Percentiles rank a stretch among this genome's conserved stretches.
phyloP scores from a whole-genome alignment of 2,888 invertebrate genomes.

The Auanema sp. region DNA sequence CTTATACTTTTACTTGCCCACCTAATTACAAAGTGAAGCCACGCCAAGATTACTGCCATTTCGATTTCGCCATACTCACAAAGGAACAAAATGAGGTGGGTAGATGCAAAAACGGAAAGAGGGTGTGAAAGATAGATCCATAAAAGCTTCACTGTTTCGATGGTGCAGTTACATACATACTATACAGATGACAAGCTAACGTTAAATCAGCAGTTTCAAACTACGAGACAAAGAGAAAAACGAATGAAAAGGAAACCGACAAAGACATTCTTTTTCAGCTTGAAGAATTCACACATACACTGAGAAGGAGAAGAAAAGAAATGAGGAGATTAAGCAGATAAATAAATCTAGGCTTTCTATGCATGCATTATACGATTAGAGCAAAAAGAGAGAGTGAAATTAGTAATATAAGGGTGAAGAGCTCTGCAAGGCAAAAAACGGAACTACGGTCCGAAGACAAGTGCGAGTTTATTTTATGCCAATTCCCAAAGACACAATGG shows the following conservation, averaged over 20 bases:
- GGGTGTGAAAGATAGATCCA: neutral
- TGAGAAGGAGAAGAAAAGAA: constrained; percentile 1
- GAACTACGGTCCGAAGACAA: too few relatives aligned
- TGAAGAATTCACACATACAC: too few relatives aligned
- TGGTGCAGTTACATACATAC: neutral
- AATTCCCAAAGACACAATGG: too few relatives aligned
- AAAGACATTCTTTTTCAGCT: neutral
- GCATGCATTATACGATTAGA: neutral
- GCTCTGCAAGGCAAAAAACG: too few relatives aligned
- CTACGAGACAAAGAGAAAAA: neutral
- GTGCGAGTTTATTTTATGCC: too few relatives aligned
- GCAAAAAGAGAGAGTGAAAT: neutral
- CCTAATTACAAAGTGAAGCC: too few relatives aligned
- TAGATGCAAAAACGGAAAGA: neutral
- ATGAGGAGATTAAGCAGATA: neutral
- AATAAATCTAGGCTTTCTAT: neutral
- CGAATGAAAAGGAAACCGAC: neutral
- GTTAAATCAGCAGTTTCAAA: neutral
- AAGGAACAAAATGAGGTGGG: neutral
- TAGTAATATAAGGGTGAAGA: too few relatives aligned
- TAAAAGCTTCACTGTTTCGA: neutral
- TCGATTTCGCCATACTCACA: too few relatives aligned
- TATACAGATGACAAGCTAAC: constrained; percentile 2
- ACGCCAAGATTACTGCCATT: too few relatives aligned
- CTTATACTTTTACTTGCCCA: too few relatives aligned